phyloP scores from a whole-genome alignment of 2,888 invertebrate genomes.

The Ischnura elegans region DNA sequence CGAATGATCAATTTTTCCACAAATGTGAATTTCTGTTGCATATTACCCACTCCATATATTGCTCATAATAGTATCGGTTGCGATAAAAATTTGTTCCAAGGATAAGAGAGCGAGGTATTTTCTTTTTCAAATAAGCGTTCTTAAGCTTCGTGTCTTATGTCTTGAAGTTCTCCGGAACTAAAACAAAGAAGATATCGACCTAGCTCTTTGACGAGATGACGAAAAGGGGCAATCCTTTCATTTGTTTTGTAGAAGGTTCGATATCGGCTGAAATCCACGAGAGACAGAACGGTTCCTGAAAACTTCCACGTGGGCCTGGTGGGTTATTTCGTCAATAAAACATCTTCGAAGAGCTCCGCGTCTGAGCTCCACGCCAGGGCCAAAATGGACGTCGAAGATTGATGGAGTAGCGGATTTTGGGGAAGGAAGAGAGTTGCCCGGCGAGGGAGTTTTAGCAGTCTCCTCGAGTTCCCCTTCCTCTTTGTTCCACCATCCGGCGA shows the following conservation, averaged over 20 bases:
- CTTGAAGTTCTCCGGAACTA: not conserved
- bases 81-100: not conserved
- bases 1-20: not conserved
- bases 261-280: not conserved
- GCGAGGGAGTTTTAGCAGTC: conserved; percentile 4
- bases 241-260: not conserved
- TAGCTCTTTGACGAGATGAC: not conserved
- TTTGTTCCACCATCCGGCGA: conserved; percentile 24
- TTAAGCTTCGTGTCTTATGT: not conserved
- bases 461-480: not conserved
- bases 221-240: not conserved
- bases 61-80: not conserved
- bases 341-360: not conserved
- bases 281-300: not conserved
- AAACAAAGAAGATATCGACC: conserved; percentile 16
- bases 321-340: not conserved
- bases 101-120: not conserved
- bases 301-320: not conserved
- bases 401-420: not conserved
- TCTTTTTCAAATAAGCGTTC: not conserved
- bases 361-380: not conserved
- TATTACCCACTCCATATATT: not conserved
- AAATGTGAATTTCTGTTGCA: not conserved
- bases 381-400: not conserved
- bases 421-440: not conserved